Base-by-base conservation (phyloP, 2,797 vertebrate genomes). In the Rhyacichthys aspro region DNA sequence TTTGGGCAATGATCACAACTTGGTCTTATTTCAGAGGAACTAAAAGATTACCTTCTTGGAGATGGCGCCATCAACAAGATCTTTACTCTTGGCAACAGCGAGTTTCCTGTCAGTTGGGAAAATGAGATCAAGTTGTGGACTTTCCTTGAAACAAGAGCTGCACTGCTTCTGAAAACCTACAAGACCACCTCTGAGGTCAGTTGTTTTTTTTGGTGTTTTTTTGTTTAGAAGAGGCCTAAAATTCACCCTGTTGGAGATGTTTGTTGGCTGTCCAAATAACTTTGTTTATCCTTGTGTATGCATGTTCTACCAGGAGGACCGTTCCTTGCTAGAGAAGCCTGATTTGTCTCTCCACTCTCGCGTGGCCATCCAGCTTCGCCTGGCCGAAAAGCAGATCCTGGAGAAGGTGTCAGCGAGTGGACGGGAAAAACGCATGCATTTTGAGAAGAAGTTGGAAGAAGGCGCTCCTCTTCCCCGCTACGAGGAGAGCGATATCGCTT, bases 101-200 rank as follows among this genome's bases (percentile, higher is more conserved):
- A 98, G 61, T 98, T 96, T 72, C 97, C 98, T 0, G 93, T 99
- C 60, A 98, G 96, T 90, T 99, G 98, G 98, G 95, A 96, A 57
- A 99, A 98, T n/a, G 98, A 99, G 89, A 94, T 97, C 84, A 98
- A 96, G 83, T 84, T 99, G 72, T 99, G 98, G 98, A 96, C 96
- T 6, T 99, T 99, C 84, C 93, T 99, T 4, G 96, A 98, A 90
- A 96, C 95, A 37, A 90, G 98, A 74, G 94, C 96, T 17, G 94
- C 95, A 1, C 94, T 99, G 66, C 94, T 99, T 54, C 90, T 99
- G 62, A 98, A 98, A 86, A 96, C 95, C 12, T 98, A 99, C 79
- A 98, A 95, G 86, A 96, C 95, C 33, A 95, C 91, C 1, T 86
- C 94, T 12, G 94, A 97, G 95, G 97, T 98, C 88, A 82, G 80